phyloP scores from a whole-genome alignment of 2,113 vertebrate species.

The Peromyscus leucopus region DNA sequence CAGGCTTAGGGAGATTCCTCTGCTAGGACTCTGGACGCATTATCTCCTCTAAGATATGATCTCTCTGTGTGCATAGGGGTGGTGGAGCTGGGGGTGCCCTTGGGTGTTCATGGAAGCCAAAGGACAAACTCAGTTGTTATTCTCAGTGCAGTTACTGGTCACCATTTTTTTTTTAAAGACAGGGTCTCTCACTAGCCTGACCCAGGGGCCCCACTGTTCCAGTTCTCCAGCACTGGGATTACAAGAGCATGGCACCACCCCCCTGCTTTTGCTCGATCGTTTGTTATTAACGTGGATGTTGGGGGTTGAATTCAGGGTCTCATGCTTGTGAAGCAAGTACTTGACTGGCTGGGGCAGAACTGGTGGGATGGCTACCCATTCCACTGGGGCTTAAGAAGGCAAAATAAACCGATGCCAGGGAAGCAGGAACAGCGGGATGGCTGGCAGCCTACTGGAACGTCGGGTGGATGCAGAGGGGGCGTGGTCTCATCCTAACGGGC shows the following conservation, averaged over 20 bases:
- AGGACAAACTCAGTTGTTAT: not conserved
- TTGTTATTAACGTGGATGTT: not conserved
- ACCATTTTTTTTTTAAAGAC: not conserved
- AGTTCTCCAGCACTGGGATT: not conserved
- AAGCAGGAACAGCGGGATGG: too few relatives aligned
- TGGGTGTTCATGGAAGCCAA: not conserved
- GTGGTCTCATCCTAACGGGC: not conserved
- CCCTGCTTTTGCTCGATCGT: not conserved
- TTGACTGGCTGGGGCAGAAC: not conserved
- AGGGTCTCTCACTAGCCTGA: not conserved
- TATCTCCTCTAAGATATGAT: not conserved
- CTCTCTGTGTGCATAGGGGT: not conserved
- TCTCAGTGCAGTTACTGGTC: not conserved
- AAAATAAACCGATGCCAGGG: not conserved
- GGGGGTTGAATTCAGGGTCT: not conserved
- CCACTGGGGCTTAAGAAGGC: too few relatives aligned
- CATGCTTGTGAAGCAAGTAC: not conserved
- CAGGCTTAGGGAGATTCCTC: not conserved
- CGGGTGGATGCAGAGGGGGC: not conserved
- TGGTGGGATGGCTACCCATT: too few relatives aligned
- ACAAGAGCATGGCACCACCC: not conserved
- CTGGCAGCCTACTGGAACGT: not conserved
- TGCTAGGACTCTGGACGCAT: not conserved
- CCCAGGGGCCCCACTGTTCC: not conserved
- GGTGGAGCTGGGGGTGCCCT: not conserved